phyloP scores from a whole-genome alignment of 2,797 vertebrate genomes.

The Lacerta agilis region DNA sequence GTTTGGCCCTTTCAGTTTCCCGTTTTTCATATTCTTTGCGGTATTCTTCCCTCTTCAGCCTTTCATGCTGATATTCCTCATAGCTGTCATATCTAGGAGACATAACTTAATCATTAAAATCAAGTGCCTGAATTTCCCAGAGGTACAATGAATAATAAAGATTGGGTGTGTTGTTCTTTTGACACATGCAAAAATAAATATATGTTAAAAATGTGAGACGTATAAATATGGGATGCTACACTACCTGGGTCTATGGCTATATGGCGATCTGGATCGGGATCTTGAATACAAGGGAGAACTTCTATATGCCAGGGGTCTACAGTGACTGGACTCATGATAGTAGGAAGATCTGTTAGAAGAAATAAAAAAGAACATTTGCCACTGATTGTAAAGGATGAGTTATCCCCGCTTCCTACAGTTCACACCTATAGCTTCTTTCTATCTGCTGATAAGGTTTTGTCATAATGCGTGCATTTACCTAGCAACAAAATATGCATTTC shows the following conservation, averaged over 20 bases:
- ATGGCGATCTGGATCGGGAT: slow-evolving; percentile 85
- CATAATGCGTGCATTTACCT: slow-evolving; percentile 50
- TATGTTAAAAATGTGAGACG: slow-evolving; percentile 17
- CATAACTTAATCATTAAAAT: slow-evolving; percentile 76
- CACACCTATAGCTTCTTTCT: slow-evolving; percentile 46
- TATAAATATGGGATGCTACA: not conserved
- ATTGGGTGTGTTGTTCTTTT: slow-evolving; percentile 9
- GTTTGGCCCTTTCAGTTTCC: slow-evolving; percentile 93
- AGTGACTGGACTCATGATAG: slow-evolving; percentile 86
- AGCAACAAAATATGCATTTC: slow-evolving; percentile 37
- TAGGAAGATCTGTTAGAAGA: slow-evolving; percentile 87
- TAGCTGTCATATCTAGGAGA: slow-evolving; percentile 95
- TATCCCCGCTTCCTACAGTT: slow-evolving; percentile 10
- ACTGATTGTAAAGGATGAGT: slow-evolving; percentile 39
- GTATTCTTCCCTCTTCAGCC: slow-evolving; percentile 94
- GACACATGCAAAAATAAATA: not conserved
- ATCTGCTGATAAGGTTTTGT: slow-evolving; percentile 45
- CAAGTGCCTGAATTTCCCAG: slow-evolving; percentile 48
- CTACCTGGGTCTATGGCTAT: slow-evolving; percentile 92
- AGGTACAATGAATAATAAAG: slow-evolving; percentile 39
- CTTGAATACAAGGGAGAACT: slow-evolving; percentile 85
- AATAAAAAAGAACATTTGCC: slow-evolving; percentile 46
- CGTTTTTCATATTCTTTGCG: slow-evolving; percentile 92
- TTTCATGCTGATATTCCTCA: slow-evolving; percentile 96
- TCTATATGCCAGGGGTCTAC: slow-evolving; percentile 85